Base-by-base conservation (phyloP, 1,140 invertebrate species). In the Diachasmimorpha longicaudata region DNA sequence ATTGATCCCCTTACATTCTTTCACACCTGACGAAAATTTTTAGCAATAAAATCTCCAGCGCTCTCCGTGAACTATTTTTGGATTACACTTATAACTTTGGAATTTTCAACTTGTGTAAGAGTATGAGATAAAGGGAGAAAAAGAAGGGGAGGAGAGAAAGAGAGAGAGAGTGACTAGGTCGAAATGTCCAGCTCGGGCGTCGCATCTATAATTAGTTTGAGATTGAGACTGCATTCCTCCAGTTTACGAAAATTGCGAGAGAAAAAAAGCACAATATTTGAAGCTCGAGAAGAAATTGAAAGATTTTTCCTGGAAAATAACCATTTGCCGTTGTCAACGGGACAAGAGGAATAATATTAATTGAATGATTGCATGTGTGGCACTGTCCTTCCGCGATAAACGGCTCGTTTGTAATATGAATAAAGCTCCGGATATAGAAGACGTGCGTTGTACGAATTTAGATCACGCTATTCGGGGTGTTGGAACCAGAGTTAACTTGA, bases 321-420 rank as follows among this genome's bases (percentile, higher is more conserved):
- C 31, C 31, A 31, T 31, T 31, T 31, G 31, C 6, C 31, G 6
- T 31, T 4, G 39, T 42, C 13, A 42, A 42, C 13, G 39, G 39
- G n/a, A 52, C 14, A 52, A 13, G 48, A 42, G 9, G 39, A 42
- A 52, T 46, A 46, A 46, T 46, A 14, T 19, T 16, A n/a, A 16
- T 16, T 52, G 23, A 63, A 63, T 63, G 36, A 42, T 70, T 31
- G 66, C 42, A 6, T 46, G 39, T 21, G 42, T 11, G 19, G 16
- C 3, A 36, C n/a, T 31, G 19, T 58, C 39, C 39, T 70, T 46
- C 37, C 19, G 36, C 58, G 36, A 79, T 80, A 81, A 84, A 80
- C 72, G 78, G 71, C 74, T 84, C 79, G 82, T 84, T 85, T 83
- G 84, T 86, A 88, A 88, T 86, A 86, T 85, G 86, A 89, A 89